phyloP scores from a whole-genome alignment of 1,140 invertebrate species.

The Lerema accius region DNA sequence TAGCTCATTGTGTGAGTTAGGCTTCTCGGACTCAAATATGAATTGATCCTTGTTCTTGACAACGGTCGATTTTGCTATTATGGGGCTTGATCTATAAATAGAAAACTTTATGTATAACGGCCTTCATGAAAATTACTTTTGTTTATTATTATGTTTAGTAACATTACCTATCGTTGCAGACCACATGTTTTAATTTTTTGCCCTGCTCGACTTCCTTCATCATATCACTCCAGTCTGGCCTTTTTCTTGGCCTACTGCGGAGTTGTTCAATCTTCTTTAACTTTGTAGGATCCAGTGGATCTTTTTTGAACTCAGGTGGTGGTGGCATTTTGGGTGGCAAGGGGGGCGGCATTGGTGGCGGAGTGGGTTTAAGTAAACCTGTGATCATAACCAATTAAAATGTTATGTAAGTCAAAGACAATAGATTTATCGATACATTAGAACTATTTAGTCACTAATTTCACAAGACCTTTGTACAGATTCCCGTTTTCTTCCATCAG shows the following conservation, averaged over 20 bases:
- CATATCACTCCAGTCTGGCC: constrained; percentile 94
- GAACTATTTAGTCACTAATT: not conserved
- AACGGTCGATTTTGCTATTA: constrained; percentile 83
- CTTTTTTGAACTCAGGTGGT: constrained; percentile 83
- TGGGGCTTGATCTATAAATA: constrained; percentile 83
- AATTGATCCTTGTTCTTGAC: constrained; percentile 90
- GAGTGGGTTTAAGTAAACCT: constrained; percentile 78
- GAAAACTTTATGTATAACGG: no score
- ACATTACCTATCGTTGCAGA: constrained; percentile 91
- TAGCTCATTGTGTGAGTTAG: constrained; percentile 91
- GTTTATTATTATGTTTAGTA: no score
- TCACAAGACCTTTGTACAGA: constrained; percentile 11
- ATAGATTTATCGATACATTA: not conserved
- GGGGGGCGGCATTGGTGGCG: constrained; percentile 83
- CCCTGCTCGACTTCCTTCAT: constrained; percentile 94
- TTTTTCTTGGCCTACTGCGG: constrained; percentile 88
- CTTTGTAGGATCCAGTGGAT: constrained; percentile 80
- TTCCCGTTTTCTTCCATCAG: constrained; percentile 15
- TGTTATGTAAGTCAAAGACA: not conserved
- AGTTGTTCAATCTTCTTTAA: constrained; percentile 85
- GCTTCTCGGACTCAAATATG: constrained; percentile 94
- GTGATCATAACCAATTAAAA: constrained; percentile 23
- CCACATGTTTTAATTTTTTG: constrained; percentile 89
- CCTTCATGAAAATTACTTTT: no score
- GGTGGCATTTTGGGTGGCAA: constrained; percentile 89